Base-by-base conservation (phyloP, 2,888 invertebrate genomes). In the Zygaena filipendulae region DNA sequence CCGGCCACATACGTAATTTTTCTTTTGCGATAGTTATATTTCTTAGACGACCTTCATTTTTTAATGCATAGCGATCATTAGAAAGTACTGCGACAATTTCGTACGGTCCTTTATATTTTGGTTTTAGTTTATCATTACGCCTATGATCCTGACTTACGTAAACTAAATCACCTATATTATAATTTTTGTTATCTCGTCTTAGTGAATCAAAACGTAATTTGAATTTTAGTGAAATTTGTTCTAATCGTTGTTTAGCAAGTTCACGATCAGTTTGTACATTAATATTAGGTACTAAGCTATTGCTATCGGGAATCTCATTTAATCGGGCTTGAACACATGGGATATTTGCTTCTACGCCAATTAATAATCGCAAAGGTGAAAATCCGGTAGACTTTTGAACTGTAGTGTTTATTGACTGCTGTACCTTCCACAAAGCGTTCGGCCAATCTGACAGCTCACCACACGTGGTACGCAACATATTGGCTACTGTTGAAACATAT, bases 401-500 rank as follows among this genome's bases (percentile, higher is more conserved):
- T 0, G 45, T 50, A 1, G 45, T 47, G 9, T 47, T 49, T 3
- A 47, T 13, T 1, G 44, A 41, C 8, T 35, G 40, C 18, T 49
- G 47, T 2, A 42, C 39, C 11, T 33, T 40, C 26, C 29, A 40
- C 13, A 40, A 27, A 2, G 3, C 26, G 37, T 20, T 42, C 28
- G 40, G 42, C 40, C 40, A 40, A 5, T 39, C 39, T 39, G 39
- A 30, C 26, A 5, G 1, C 9, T 28, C 31, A 24, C 21, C 36
- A 28, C 33, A 36, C 1, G 16, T 27, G 11, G 38, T 35, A 14
- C 3, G 35, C 3, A 42, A n/a, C 38, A 38, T 40, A 21, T 38
- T 24, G 5, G 18, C 33, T 2, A 42, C 25, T 2, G 42, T 42
- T 3, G 22, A 8, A 1, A 39, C 33, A 11, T 42, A 39, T 7